These are phyloP conservation scores for Ictidomys tridecemlineatus DNA, from an alignment of 2,113 vertebrate species.

Conservation along the genomic window DNA sequence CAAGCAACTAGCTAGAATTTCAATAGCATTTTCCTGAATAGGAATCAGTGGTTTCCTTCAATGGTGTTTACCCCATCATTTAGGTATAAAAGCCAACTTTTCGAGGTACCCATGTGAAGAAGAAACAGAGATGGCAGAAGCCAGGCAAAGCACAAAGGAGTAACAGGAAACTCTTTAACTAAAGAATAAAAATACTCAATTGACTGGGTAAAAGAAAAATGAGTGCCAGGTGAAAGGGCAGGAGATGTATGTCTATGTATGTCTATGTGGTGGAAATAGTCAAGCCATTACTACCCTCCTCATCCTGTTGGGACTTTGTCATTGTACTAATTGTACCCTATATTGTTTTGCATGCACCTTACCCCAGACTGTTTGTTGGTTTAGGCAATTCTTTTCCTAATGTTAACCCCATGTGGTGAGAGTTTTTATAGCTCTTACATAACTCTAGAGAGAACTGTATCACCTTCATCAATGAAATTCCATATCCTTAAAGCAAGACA, in stretches of 20 bases:
- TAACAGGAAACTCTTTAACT: conserved; percentile 72
- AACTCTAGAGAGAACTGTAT: not conserved
- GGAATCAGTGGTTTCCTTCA: conserved; percentile 76
- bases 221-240: conserved; percentile 77
- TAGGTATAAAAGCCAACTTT: conserved; percentile 80
- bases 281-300: not conserved
- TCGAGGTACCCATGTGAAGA: conserved; percentile 59
- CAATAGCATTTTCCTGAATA: conserved; percentile 75
- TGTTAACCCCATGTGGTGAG: not conserved
- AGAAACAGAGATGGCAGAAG: conserved; percentile 72
- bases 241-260: not conserved
- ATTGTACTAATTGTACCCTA: not conserved
- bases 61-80: conserved; percentile 73
- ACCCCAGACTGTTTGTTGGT: not conserved
- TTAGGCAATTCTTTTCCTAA: not conserved
- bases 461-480: not conserved
- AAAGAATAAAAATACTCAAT: conserved; percentile 73
- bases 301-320: not conserved
- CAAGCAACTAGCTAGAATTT: conserved; percentile 74
- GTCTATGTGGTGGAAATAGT: conserved; percentile 34
- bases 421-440: not conserved
- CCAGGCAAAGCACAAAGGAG: conserved; percentile 76
- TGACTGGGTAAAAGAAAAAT: conserved; percentile 78
- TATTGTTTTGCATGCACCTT: fast-evolving
- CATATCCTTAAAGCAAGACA: not conserved